Evolutionary conservation across 92 coral and sea anemone species (phyloP).

Genomic region (Montipora capitata): DNA sequence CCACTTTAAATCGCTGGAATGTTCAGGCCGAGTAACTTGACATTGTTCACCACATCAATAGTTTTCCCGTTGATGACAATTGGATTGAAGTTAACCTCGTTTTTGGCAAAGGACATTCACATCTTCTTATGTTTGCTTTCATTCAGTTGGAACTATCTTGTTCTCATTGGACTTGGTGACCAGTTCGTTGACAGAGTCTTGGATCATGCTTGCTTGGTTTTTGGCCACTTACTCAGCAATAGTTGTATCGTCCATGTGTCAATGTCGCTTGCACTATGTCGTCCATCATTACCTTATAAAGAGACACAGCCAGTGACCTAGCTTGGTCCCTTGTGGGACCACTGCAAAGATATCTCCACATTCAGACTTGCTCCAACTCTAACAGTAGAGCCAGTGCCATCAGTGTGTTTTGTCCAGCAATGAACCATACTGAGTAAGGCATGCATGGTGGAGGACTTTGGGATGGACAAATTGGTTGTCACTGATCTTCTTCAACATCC

Average conservation of each 20-base stretch:
- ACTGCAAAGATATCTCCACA: slow-evolving; percentile 60
- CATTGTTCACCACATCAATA: background rate
- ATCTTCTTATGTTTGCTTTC: background rate
- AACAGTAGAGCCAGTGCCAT: too few species aligned
- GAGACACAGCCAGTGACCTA: slow-evolving; percentile 53
- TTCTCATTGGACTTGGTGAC: slow-evolving; percentile 6
- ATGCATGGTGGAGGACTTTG: too few species aligned
- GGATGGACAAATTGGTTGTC: too few species aligned
- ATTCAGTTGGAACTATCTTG: background rate
- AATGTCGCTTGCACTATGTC: background rate
- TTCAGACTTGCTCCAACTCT: slow-evolving; percentile 29
- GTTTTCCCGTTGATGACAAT: background rate
- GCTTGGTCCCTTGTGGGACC: slow-evolving; percentile 58
- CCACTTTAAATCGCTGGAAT: background rate
- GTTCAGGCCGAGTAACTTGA: background rate
- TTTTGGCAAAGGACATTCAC: background rate
- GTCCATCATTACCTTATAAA: background rate
- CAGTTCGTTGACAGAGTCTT: slow-evolving; percentile 47
- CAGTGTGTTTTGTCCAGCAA: too few species aligned
- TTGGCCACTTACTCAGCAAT: slow-evolving; percentile 46
- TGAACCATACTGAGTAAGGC: too few species aligned
- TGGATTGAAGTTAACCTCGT: background rate
- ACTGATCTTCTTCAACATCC: too few species aligned
- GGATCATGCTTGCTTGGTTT: slow-evolving; percentile 40
- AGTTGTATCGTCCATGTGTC: slow-evolving; percentile 62